A percentile compares a stretch with the other conserved stretches of the same genome.
Evolutionary conservation across 2,113 vertebrate species (phyloP).

Genomic region (Excalfactoria chinensis): DNA sequence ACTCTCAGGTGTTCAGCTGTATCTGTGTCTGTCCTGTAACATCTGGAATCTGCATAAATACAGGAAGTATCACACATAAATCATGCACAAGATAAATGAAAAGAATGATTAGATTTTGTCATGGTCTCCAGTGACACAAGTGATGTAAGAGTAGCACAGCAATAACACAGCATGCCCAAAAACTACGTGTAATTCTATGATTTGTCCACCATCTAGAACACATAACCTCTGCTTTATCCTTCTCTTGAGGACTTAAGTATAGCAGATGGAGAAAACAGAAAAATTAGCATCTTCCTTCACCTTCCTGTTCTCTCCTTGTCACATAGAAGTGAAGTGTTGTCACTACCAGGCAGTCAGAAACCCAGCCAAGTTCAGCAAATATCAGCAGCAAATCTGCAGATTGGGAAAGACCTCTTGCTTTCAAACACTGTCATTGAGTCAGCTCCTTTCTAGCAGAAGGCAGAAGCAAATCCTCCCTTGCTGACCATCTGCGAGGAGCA

Average conservation of each 20-base stretch:
- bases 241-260: not conserved
- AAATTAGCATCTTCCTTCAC: not conserved
- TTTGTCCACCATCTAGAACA: not conserved
- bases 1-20: not conserved
- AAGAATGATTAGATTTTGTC: not conserved
- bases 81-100: not conserved
- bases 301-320: not conserved
- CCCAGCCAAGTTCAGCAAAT: not conserved
- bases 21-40: not conserved
- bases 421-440: not conserved
- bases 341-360: not conserved
- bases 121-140: not conserved
- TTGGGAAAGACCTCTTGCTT: conserved; percentile 10
- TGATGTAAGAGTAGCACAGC: not conserved
- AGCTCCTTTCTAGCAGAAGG: not conserved
- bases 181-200: not conserved
- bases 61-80: not conserved
- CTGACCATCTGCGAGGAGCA: not conserved
- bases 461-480: not conserved
- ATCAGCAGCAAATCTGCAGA: not conserved
- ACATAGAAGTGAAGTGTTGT: not conserved
- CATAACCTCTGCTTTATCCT: not conserved
- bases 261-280: not conserved
- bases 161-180: not conserved
- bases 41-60: not conserved